These are phyloP conservation scores for Anthopleura xanthogrammica DNA, from an alignment of 92 coral and sea anemone genomes.

Conservation along the genomic window DNA sequence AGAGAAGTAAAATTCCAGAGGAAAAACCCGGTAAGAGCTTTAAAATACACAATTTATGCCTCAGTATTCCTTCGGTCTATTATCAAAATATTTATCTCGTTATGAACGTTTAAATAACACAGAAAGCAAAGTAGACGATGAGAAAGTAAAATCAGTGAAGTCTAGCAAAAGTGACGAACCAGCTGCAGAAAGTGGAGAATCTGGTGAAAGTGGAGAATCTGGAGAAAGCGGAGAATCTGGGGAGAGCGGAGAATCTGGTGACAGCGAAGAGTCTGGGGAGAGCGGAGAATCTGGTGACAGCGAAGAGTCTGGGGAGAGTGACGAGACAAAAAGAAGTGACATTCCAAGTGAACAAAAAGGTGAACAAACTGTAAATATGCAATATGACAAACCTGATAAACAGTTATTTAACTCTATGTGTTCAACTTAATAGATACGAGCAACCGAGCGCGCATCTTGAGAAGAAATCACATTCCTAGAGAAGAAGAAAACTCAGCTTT, in stretches of 20 bases:
- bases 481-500: constrained; percentile 24
- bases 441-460: constrained; percentile 15
- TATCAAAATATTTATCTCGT: too few relatives aligned
- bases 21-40: not conserved
- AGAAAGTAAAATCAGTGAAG: constrained; percentile 22
- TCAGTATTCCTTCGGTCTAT: too few relatives aligned
- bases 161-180: constrained; percentile 19
- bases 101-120: too few relatives aligned
- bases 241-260: constrained; percentile 37
- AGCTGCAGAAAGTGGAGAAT: constrained; percentile 23
- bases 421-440: not conserved
- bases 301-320: constrained; percentile 27
- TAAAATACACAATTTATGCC: too few relatives aligned
- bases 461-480: constrained; percentile 48
- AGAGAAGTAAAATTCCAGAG: not conserved
- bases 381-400: not conserved
- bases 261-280: constrained; percentile 43
- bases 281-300: constrained; percentile 36
- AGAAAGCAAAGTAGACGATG: too few relatives aligned
- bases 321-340: constrained; percentile 39
- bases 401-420: not conserved
- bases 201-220: constrained; percentile 28
- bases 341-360: constrained; percentile 45
- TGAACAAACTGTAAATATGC: not conserved
- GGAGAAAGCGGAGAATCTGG: constrained; percentile 29